Base-by-base conservation (phyloP, 2,888 invertebrate species). In the Tanypteryx hageni region DNA sequence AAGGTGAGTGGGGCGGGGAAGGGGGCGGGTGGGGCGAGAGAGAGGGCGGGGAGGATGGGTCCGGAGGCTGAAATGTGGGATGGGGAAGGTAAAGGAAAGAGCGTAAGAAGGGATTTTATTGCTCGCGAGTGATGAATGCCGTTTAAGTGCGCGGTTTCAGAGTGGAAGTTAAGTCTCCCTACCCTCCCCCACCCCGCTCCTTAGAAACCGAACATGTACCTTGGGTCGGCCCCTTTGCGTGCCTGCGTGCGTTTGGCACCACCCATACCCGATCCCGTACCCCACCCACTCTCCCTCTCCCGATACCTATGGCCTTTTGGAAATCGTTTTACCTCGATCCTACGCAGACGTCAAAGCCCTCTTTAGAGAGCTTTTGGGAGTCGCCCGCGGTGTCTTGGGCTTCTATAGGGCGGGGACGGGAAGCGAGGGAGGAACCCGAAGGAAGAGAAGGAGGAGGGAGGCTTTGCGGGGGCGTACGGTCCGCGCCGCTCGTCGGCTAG, bases 401-500 rank as follows among this genome's bases (percentile, higher is more conserved):
- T 44, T 44, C 81, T 76, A 44, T 13, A 61, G 64, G 22, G 57
- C 13, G 44, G 81, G 64, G 56, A 14, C 44, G 83, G 7, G 22
- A 83, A 92, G 18, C 57, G 16, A 64, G 44, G 44, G 44, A 44
- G 44, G 44, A 44, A 44, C 44, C 44, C 44, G 44, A 44, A 44
- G 58, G 31, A 59, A n/a, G 82, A 84, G 44, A 44, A 44, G 58
- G 31, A 59, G 56, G 82, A 84, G 58, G 9, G 56, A 61, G 89
- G 89, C n/a, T n/a, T 59, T 22, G 92, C 31, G 56, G 92, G 93
- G 82, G 92, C 92, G 86, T 64, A 64, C 64, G 64, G 64, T n/a
- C 64, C 13, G 0, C 18, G 7, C 94, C 94, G 92, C 86, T 82
- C 94, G 94, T 94, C 94, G 94, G 95, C 94, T 94, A 94, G 95